A percentile compares a stretch with the other conserved stretches of the same genome.
Conservation (phyloP, 1,140 invertebrate genomes). For the Zaprionus taronus region DNA sequence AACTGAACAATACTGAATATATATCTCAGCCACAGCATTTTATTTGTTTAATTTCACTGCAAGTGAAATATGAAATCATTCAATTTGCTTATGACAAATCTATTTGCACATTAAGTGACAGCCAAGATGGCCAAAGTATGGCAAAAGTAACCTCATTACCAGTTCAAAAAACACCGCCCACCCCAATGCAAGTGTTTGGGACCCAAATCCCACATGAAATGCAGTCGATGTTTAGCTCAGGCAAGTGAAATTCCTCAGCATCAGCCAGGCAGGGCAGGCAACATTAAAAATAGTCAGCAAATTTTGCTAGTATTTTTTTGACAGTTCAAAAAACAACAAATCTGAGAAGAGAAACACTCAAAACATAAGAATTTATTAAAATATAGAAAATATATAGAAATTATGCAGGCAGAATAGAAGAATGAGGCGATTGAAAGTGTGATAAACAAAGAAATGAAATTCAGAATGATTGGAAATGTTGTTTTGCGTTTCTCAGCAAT, state of each 20-base stretch:
- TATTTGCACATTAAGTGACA: conserved; percentile 38
- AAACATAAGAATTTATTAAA: conserved; percentile 23
- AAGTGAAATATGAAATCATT: conserved; percentile 2
- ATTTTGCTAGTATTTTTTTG: conserved; percentile 52
- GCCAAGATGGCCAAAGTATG: conserved; percentile 8
- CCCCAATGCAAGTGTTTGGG: conserved; percentile 9
- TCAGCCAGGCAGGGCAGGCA: conserved; percentile 61
- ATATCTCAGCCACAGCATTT: too few species aligned
- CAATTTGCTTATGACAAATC: conserved; percentile 25
- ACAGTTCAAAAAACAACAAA: conserved; percentile 46
- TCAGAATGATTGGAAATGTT: conserved; percentile 66
- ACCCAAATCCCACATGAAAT: not conserved
- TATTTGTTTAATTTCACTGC: not conserved
- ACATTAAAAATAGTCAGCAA: conserved; percentile 67
- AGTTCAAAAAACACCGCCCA: not conserved
- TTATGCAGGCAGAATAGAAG: conserved; percentile 57
- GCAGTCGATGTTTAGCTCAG: conserved; percentile 46
- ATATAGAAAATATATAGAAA: conserved; percentile 19
- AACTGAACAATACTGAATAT: not conserved
- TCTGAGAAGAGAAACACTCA: conserved; percentile 31
- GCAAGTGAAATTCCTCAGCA: conserved; percentile 66
- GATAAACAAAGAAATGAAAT: conserved; percentile 45
- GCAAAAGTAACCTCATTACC: conserved; percentile 29
- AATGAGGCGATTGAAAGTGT: conserved; percentile 24
- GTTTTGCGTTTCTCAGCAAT: conserved; percentile 48